phyloP scores from a whole-genome alignment of 2,797 vertebrate species.

The Balearica regulorum region DNA sequence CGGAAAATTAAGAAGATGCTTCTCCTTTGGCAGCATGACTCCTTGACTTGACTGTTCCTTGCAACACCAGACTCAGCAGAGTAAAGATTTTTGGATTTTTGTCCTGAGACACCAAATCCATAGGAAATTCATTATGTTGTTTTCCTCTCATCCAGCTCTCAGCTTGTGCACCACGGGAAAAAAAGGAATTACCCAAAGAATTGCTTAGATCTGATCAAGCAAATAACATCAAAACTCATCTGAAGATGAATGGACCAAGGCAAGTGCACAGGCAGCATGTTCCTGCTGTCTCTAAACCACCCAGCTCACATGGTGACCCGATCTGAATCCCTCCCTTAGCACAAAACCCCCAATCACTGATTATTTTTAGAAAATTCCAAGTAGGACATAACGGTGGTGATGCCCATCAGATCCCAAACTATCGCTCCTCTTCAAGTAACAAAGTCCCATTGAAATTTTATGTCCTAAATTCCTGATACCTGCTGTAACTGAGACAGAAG shows the following conservation, averaged over 20 bases:
- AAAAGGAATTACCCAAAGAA: background rate
- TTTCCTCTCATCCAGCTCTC: background rate
- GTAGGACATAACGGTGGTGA: background rate
- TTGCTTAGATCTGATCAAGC: background rate
- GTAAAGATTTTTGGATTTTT: background rate
- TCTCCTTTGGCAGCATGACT: background rate
- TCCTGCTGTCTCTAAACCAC: background rate
- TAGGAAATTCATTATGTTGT: background rate
- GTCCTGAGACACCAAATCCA: background rate
- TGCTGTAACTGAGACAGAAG: background rate
- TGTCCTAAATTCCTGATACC: too few species aligned
- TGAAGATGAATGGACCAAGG: background rate
- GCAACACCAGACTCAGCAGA: background rate
- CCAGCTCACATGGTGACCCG: background rate
- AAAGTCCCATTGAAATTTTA: fast-evolving
- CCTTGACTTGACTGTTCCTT: background rate
- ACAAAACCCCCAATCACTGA: fast-evolving
- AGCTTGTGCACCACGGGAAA: background rate
- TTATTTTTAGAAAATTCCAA: background rate
- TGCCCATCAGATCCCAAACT: background rate
- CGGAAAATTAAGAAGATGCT: background rate
- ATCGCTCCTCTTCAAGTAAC: background rate
- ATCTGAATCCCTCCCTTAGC: background rate
- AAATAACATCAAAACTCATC: background rate
- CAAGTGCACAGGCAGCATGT: fast-evolving